These are phyloP conservation scores for Xenopus laevis DNA, from an alignment of 2,113 vertebrate genomes.

Conservation along the genomic window DNA sequence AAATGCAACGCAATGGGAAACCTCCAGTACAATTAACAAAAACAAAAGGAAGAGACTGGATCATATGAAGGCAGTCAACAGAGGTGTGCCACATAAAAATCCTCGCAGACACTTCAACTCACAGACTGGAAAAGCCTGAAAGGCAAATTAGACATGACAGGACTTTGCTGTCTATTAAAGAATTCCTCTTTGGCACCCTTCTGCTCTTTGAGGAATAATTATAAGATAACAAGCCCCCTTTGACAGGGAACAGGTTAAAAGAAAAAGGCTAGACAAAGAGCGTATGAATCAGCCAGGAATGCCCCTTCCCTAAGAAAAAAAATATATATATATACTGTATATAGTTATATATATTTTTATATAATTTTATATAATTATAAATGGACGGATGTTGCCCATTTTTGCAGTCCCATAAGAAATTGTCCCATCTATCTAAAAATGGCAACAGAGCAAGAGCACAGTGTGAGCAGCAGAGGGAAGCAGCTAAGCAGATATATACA, in stretches of 20 bases:
- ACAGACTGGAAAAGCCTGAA: conserved; percentile 6
- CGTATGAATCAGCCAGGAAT: too few relatives aligned
- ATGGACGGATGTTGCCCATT: not conserved
- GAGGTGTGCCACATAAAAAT: too few relatives aligned
- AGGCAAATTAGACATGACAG: conserved; percentile 13
- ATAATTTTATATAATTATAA: too few relatives aligned
- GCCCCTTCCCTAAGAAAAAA: not conserved
- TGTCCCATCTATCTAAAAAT: conserved; percentile 33
- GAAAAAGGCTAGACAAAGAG: conserved; percentile 1
- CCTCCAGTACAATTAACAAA: not conserved
- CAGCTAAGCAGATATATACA: conserved; percentile 20
- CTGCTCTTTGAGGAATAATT: conserved; percentile 13
- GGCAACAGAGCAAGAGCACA: conserved; percentile 12
- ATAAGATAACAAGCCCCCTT: not conserved
- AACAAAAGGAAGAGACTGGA: not conserved
- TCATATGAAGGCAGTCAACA: too few relatives aligned
- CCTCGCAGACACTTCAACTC: too few relatives aligned
- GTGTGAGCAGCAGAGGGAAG: conserved; percentile 39
- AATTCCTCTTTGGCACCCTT: not conserved
- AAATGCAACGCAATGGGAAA: not conserved
- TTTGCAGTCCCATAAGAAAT: not conserved
- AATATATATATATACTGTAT: too few relatives aligned
- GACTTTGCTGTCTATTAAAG: conserved; percentile 18
- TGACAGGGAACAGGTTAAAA: not conserved
- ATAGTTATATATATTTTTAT: too few relatives aligned